phyloP scores from a whole-genome alignment of 2,797 vertebrate genomes.

The Chelonia mydas region DNA sequence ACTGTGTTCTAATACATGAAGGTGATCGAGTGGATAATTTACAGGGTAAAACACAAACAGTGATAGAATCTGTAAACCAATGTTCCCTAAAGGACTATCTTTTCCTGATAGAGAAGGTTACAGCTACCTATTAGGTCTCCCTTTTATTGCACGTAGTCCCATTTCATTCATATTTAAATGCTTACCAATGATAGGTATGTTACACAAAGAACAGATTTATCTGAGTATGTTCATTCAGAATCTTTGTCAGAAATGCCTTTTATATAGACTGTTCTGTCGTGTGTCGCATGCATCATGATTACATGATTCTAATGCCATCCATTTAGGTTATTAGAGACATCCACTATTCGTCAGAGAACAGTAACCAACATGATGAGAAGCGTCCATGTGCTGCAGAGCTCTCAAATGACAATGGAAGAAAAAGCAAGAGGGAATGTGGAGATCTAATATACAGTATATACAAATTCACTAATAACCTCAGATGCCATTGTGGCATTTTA shows the following conservation, averaged over 20 bases:
- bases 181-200: not conserved
- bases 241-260: not conserved
- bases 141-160: not conserved
- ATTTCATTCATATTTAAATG: not conserved
- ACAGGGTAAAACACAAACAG: not conserved
- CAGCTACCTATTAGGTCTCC: not conserved
- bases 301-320: not conserved
- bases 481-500: not conserved
- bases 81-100: not conserved
- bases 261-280: not conserved
- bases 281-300: not conserved
- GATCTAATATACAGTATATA: not conserved
- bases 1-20: not conserved
- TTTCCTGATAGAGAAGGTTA: not conserved
- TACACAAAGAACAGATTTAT: too few species aligned
- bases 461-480: not conserved
- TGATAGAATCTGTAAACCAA: not conserved
- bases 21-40: not conserved
- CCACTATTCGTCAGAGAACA: not conserved
- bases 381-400: not conserved
- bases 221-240: accelerated
- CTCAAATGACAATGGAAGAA: not conserved
- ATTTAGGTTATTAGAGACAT: accelerated
- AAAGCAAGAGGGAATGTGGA: not conserved
- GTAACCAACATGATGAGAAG: accelerated